Percentiles rank a stretch among this genome's conserved stretches.
Evolutionary conservation across 2,797 vertebrate genomes (phyloP).

Genomic region (Myioborus melanocephalus): DNA sequence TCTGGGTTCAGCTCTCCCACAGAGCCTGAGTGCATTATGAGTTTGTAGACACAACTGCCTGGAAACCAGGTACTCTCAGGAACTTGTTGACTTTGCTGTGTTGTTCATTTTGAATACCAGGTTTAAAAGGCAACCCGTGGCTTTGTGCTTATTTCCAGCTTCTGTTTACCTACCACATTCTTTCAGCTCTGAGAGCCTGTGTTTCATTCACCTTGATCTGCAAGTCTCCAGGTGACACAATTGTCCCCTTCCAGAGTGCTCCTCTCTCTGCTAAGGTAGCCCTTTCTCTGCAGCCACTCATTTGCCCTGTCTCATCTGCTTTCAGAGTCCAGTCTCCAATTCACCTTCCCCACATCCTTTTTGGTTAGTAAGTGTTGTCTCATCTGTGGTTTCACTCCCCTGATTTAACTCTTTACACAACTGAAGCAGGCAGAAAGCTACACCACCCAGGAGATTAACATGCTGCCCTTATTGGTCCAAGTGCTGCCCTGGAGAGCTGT

Average conservation of each 20-base stretch:
- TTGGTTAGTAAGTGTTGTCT: neutral
- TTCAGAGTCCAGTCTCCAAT: neutral
- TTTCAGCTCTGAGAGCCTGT: neutral
- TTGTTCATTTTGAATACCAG: neutral
- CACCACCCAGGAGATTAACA: neutral
- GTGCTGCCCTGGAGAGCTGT: neutral
- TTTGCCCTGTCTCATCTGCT: neutral
- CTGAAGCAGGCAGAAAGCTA: accelerated
- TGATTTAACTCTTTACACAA: neutral
- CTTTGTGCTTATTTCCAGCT: neutral
- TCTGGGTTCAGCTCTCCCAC: neutral
- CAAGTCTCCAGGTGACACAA: neutral
- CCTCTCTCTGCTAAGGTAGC: neutral
- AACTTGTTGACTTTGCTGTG: neutral
- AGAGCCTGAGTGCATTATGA: neutral
- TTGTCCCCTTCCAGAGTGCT: neutral
- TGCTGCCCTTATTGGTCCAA: neutral
- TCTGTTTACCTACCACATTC: neutral
- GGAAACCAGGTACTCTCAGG: neutral
- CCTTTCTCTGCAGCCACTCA: neutral
- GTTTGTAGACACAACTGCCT: neutral
- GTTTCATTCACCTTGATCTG: neutral
- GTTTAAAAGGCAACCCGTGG: neutral
- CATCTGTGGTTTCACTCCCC: neutral
- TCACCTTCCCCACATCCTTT: neutral